Conservation (phyloP, 2,113 vertebrate species). For the Todiramphus saurophagus region DNA sequence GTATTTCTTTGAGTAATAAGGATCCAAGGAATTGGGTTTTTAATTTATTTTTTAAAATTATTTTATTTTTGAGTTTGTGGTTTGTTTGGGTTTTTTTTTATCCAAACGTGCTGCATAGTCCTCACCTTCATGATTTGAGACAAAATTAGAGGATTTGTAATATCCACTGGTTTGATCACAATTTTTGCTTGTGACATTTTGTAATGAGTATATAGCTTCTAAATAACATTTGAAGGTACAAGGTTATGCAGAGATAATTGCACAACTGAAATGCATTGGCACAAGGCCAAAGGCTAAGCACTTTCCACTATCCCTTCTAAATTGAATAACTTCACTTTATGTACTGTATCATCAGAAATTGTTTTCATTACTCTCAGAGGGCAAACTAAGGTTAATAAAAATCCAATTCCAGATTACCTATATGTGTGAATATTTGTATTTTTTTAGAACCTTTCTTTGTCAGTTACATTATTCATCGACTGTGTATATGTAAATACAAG, state of each 20-base stretch:
- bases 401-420: not conserved
- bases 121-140: not conserved
- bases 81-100: not conserved
- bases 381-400: slow-evolving; percentile 60
- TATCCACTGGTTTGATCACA: not conserved
- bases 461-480: not conserved
- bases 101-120: not conserved
- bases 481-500: not conserved
- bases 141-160: not conserved
- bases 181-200: not conserved
- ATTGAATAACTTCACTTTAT: slow-evolving; percentile 47
- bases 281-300: slow-evolving; percentile 34
- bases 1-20: not conserved
- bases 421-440: slow-evolving; percentile 20
- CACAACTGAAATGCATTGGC: slow-evolving; percentile 28
- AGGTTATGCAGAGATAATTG: slow-evolving; percentile 54
- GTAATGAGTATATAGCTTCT: slow-evolving; percentile 14
- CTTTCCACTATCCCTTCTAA: slow-evolving; percentile 1
- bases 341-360: slow-evolving; percentile 14
- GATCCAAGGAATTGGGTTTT: not conserved
- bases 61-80: not conserved
- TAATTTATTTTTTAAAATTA: too few relatives aligned
- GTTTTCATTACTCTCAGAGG: slow-evolving; percentile 40
- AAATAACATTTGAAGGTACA: slow-evolving; percentile 25
- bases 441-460: not conserved